Conservation (phyloP, 2,113 vertebrate genomes). For the Ptilonorhynchus violaceus region DNA sequence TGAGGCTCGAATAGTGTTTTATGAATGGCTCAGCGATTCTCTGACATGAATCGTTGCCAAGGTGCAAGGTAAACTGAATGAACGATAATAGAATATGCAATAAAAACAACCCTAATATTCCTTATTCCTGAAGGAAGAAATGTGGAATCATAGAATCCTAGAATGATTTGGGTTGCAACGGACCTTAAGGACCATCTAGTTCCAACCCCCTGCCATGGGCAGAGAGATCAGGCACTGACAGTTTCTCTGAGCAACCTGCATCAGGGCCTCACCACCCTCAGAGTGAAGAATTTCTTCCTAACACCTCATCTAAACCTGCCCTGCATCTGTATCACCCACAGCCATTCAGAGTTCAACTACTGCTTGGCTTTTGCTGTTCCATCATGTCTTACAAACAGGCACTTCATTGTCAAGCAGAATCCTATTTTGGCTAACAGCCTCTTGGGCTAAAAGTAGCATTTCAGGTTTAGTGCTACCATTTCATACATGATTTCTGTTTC, state of each 20-base stretch:
- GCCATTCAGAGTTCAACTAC: not conserved
- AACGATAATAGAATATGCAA: not conserved
- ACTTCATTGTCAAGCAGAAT: not conserved
- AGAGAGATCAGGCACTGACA: accelerated
- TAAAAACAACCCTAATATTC: not conserved
- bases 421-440: not conserved
- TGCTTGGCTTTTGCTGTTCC: not conserved
- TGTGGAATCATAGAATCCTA: not conserved
- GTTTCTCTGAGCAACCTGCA: not conserved
- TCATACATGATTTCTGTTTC: not conserved
- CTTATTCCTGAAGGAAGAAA: not conserved
- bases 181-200: not conserved
- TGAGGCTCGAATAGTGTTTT: not conserved
- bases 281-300: not conserved
- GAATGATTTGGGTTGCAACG: not conserved
- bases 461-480: not conserved
- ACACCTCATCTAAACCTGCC: not conserved
- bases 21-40: not conserved
- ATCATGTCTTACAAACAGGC: not conserved
- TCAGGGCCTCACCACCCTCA: not conserved
- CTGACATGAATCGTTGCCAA: not conserved
- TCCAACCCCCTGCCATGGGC: not conserved
- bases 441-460: accelerated
- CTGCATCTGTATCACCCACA: not conserved
- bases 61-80: not conserved